These are phyloP conservation scores for Xanthia icteritia DNA, from an alignment of 2,888 invertebrate species.

Conservation along the genomic window DNA sequence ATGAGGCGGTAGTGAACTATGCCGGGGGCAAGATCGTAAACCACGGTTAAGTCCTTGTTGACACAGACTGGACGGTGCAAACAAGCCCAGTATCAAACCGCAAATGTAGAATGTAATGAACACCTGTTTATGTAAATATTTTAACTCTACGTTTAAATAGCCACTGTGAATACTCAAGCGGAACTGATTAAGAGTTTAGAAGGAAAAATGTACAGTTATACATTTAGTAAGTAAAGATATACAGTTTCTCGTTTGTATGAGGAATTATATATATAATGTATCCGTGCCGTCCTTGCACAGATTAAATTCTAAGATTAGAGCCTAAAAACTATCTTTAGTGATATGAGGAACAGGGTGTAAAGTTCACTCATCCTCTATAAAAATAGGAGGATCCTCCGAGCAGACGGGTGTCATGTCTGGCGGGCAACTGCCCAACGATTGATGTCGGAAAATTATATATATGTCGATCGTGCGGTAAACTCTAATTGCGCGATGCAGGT, in stretches of 20 bases:
- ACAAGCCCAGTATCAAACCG: slow-evolving; percentile 55
- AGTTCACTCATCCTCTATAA: no score
- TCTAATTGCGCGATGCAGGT: no score
- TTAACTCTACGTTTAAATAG: slow-evolving; percentile 23
- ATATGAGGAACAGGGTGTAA: no score
- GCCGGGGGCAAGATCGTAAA: slow-evolving; percentile 35
- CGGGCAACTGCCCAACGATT: no score
- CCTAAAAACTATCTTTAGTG: not conserved
- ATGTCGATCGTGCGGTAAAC: no score
- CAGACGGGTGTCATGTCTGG: no score
- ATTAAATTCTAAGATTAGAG: not conserved
- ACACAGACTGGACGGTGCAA: slow-evolving; percentile 62
- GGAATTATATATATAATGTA: not conserved
- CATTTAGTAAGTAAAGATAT: no score
- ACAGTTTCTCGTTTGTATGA: not conserved
- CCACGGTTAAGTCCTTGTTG: slow-evolving; percentile 61
- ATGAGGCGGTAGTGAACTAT: slow-evolving; percentile 27
- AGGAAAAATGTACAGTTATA: not conserved
- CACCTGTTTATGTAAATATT: slow-evolving; percentile 40
- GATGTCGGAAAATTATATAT: no score
- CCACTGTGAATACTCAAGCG: slow-evolving; percentile 3
- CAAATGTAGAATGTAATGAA: slow-evolving; percentile 56
- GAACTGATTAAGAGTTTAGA: not conserved
- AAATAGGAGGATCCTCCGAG: no score
- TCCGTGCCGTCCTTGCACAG: not conserved